These are phyloP conservation scores for Drosophila dives DNA, from an alignment of 2,888 invertebrate genomes.

Conservation along the genomic window DNA sequence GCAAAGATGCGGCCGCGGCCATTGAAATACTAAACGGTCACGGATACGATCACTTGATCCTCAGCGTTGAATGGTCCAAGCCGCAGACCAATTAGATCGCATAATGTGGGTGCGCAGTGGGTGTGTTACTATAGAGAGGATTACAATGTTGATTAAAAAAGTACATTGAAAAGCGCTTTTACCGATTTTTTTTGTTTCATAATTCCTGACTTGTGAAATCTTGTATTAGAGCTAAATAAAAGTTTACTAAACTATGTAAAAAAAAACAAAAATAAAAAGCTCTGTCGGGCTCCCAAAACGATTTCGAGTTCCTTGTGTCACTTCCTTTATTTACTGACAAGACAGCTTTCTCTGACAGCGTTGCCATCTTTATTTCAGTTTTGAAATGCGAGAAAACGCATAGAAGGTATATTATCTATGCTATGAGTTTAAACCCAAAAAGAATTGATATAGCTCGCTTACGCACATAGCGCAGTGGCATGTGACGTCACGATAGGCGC, in stretches of 20 bases:
- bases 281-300: slow-evolving; percentile 10
- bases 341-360: background rate
- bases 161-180: slow-evolving; percentile 12
- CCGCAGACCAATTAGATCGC: slow-evolving; percentile 86
- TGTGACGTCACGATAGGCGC: slow-evolving; percentile 29
- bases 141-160: slow-evolving; percentile 3
- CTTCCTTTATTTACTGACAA: slow-evolving; percentile 1
- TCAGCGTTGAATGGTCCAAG: slow-evolving; percentile 99
- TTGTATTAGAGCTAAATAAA: slow-evolving; percentile 39
- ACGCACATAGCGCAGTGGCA: background rate
- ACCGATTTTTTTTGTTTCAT: slow-evolving; percentile 22
- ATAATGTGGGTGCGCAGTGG: slow-evolving; percentile 13
- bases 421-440: background rate
- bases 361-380: background rate
- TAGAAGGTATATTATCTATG: background rate
- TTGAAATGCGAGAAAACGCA: background rate
- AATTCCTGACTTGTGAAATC: slow-evolving; percentile 16
- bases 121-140: slow-evolving; percentile 7
- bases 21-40: slow-evolving; percentile 95
- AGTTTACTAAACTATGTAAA: slow-evolving; percentile 37
- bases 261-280: slow-evolving; percentile 15
- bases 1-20: slow-evolving; percentile 96
- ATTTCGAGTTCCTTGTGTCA: background rate
- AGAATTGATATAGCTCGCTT: background rate
- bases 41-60: slow-evolving; percentile 98